Evolutionary conservation across 2,797 vertebrate species (phyloP).

Genomic region (Amphiprion clarkii): DNA sequence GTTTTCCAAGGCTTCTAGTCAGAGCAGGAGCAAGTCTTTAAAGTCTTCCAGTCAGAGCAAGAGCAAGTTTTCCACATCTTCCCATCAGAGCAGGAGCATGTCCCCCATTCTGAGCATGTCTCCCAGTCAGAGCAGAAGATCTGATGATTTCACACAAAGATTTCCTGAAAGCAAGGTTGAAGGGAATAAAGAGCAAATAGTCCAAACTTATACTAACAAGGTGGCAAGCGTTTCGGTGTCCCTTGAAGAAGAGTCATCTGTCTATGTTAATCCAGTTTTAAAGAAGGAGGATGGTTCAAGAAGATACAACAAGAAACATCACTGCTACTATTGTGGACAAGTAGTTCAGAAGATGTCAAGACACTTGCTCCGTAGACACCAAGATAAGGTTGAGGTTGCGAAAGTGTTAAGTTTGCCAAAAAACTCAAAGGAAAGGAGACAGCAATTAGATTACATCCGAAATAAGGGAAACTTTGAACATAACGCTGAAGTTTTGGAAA

Average conservation of each 20-base stretch:
- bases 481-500: conserved; percentile 45
- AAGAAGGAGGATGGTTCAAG: conserved; percentile 45
- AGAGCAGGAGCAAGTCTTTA: too few relatives aligned
- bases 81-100: neutral
- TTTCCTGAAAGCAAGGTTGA: too few relatives aligned
- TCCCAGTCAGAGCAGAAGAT: too few relatives aligned
- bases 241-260: neutral
- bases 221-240: too few relatives aligned
- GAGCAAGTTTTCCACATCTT: neutral
- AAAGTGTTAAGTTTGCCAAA: conserved; percentile 48
- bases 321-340: conserved; percentile 50
- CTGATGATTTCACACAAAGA: too few relatives aligned
- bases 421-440: conserved; percentile 45
- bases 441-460: conserved; percentile 50
- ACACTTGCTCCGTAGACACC: conserved; percentile 45
- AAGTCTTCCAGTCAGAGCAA: neutral
- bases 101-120: too few relatives aligned
- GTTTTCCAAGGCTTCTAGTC: too few relatives aligned
- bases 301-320: conserved; percentile 62
- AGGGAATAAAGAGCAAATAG: too few relatives aligned
- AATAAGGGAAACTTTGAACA: conserved; percentile 59
- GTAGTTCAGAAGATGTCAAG: conserved; percentile 62
- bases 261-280: conserved; percentile 30
- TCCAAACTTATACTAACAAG: too few relatives aligned
- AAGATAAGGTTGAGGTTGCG: conserved; percentile 43